A percentile compares a stretch with the other conserved stretches of the same genome.
These are phyloP conservation scores for Empis stercorea DNA, from an alignment of 2,888 invertebrate genomes.

Conservation along the genomic window DNA sequence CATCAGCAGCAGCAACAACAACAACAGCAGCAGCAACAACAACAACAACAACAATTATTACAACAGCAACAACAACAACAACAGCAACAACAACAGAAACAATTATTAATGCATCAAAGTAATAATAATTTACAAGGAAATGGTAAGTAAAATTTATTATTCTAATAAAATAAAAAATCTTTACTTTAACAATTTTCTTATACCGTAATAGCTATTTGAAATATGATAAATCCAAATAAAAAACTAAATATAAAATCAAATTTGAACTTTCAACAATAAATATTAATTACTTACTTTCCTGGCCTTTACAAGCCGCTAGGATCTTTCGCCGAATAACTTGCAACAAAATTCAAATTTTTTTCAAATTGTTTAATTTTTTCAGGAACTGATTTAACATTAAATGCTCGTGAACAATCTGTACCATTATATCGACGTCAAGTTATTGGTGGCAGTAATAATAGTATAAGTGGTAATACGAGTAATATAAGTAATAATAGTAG, in stretches of 20 bases:
- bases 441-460: conserved; percentile 24
- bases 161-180: too few relatives aligned
- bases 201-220: too few relatives aligned
- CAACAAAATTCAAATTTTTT: too few relatives aligned
- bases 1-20: too few relatives aligned
- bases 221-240: too few relatives aligned
- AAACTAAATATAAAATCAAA: too few relatives aligned
- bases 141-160: neutral
- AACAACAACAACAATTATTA: conserved; percentile 7
- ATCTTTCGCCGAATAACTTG: too few relatives aligned
- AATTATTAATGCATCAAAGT: conserved; percentile 5
- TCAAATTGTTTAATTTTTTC: conserved; percentile 1
- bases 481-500: conserved; percentile 5
- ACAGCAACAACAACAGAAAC: conserved; percentile 14
- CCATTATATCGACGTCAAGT: conserved; percentile 40
- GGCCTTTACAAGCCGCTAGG: too few relatives aligned
- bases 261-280: too few relatives aligned
- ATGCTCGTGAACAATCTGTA: conserved; percentile 27
- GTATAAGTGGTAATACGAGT: neutral
- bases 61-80: conserved; percentile 11
- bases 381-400: conserved; percentile 14
- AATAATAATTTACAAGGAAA: neutral
- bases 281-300: too few relatives aligned
- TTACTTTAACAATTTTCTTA: too few relatives aligned
- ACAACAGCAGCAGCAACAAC: too few relatives aligned